Percentiles rank a stretch among this genome's conserved stretches.
phyloP scores from a whole-genome alignment of 2,888 invertebrate species.

The Pardosa pseudoannulata region DNA sequence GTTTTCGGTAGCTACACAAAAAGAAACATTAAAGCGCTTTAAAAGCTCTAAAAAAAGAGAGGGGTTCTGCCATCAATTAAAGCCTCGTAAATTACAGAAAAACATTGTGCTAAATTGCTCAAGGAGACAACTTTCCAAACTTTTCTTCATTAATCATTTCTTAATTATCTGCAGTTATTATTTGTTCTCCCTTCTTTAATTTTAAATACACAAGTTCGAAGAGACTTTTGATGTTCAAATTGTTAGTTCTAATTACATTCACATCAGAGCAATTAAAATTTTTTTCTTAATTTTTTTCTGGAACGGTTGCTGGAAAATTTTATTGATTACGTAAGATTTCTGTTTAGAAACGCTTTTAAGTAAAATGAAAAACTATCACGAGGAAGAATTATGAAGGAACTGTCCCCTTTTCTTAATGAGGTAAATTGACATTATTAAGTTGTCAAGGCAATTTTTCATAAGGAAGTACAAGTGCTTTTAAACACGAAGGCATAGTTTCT shows the following conservation, averaged over 20 bases:
- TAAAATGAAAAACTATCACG: background rate
- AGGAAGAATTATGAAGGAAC: background rate
- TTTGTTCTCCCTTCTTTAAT: background rate
- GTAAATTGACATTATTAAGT: background rate
- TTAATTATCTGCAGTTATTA: background rate
- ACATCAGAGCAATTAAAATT: background rate
- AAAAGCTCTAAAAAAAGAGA: too few species aligned
- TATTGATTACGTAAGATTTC: background rate
- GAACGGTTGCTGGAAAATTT: too few species aligned
- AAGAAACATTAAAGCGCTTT: too few species aligned
- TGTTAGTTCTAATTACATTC: background rate
- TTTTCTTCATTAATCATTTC: background rate
- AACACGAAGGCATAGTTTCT: too few species aligned
- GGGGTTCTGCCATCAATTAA: background rate
- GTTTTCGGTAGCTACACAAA: too few species aligned
- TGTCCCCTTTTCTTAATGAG: background rate
- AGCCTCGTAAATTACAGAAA: background rate
- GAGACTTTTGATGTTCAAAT: background rate
- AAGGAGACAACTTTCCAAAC: background rate
- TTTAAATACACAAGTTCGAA: background rate
- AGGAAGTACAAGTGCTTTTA: too few species aligned
- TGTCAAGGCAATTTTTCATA: background rate
- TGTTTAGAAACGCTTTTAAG: background rate
- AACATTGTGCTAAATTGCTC: background rate
- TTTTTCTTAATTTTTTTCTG: background rate